Conservation (phyloP, 2,797 vertebrate genomes). For the Smutsia gigantea region DNA sequence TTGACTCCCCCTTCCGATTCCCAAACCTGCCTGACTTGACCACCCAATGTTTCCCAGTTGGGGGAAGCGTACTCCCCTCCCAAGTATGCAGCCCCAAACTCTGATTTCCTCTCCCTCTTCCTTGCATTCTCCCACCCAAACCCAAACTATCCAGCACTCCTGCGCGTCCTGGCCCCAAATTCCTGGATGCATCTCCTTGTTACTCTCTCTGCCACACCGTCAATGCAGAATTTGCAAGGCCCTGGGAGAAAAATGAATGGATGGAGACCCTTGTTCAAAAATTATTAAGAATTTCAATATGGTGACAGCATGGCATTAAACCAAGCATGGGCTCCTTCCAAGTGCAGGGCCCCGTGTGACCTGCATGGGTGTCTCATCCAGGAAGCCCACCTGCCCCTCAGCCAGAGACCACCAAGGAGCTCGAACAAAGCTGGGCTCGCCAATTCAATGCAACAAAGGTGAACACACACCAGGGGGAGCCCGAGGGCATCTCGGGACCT, state of each 20-base stretch:
- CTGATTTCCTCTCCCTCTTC: neutral
- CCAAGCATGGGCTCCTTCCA: fast-evolving
- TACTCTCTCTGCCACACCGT: neutral
- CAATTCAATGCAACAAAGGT: fast-evolving
- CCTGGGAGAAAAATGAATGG: fast-evolving
- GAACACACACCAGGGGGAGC: fast-evolving
- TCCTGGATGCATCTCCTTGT: neutral
- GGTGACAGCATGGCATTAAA: fast-evolving
- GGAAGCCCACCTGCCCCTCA: neutral
- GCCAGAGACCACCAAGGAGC: neutral
- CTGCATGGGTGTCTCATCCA: fast-evolving
- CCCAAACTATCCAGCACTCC: neutral
- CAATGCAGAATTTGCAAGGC: neutral
- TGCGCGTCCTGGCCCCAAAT: neutral
- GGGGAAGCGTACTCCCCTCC: neutral
- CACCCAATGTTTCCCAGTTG: neutral
- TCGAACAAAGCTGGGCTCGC: neutral
- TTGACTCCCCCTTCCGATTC: neutral
- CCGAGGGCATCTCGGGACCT: neutral
- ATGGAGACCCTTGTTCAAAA: neutral
- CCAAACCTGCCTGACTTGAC: neutral
- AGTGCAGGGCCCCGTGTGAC: neutral
- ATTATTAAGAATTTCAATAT: neutral
- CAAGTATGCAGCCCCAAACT: neutral
- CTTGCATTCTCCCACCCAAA: neutral